Conservation (phyloP, 2,797 vertebrate genomes). For the Enteromius afrohamiltoni region DNA sequence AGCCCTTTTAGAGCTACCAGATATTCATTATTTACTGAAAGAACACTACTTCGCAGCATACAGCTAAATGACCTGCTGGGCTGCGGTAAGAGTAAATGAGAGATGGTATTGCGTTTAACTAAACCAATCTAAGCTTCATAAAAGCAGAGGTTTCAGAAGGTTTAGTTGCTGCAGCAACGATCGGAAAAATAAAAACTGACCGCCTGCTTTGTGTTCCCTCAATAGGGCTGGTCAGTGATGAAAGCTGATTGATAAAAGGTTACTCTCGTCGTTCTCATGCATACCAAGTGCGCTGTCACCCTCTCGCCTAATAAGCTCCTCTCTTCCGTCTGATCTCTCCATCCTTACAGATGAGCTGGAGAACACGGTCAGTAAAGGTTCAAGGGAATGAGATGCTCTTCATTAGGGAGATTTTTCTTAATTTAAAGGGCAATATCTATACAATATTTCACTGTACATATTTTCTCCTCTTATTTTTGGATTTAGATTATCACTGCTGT, state of each 20-base stretch:
- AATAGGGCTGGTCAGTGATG: conserved; percentile 42
- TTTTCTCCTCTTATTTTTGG: background rate
- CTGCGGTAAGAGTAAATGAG: conserved; percentile 48
- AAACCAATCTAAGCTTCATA: conserved; percentile 39
- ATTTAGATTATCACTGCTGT: background rate
- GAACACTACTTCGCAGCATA: conserved; percentile 35
- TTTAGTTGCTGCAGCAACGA: conserved; percentile 34
- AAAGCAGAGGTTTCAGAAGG: conserved; percentile 42
- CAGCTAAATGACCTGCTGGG: conserved; percentile 43
- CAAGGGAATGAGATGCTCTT: conserved; percentile 14
- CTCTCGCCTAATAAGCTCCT: conserved; percentile 40
- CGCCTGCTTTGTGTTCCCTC: conserved; percentile 38
- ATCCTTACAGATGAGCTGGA: conserved; percentile 44
- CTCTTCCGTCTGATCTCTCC: conserved; percentile 17
- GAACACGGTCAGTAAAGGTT: conserved; percentile 26
- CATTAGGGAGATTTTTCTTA: background rate
- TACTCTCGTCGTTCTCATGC: conserved; percentile 40
- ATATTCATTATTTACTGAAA: conserved; percentile 53
- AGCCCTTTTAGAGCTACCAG: conserved; percentile 38
- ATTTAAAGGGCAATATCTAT: background rate
- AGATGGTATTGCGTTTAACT: conserved; percentile 33
- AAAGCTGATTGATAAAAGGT: conserved; percentile 50
- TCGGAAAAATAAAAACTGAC: conserved; percentile 33
- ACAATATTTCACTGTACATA: background rate
- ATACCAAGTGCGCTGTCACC: conserved; percentile 46